Percentiles rank a stretch among this genome's conserved stretches.
Evolutionary conservation across 2,888 invertebrate genomes (phyloP).

Genomic region (Oscheius onirici): DNA sequence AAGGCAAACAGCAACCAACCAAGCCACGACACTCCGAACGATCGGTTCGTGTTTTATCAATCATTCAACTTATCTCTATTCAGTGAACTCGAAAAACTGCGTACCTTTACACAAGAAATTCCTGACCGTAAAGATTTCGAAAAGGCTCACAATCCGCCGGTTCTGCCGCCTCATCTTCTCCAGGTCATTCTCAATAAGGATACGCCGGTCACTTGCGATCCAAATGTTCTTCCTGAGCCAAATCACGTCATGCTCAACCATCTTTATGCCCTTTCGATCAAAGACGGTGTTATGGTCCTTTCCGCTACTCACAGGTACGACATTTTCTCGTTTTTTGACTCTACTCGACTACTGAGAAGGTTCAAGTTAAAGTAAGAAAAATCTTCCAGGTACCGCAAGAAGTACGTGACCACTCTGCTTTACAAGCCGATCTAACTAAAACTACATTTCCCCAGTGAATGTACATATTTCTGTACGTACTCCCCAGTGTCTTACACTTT

Average conservation of each 20-base stretch:
- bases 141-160: constrained; percentile 91
- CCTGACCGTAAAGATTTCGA: constrained; percentile 92
- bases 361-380: background rate
- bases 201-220: constrained; percentile 96
- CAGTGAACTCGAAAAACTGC: constrained; percentile 68
- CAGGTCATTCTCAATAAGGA: constrained; percentile 99
- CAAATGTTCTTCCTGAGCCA: constrained; percentile 97
- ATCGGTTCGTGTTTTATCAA: constrained; percentile 42
- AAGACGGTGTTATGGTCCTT: constrained; percentile 99
- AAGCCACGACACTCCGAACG: constrained; percentile 70
- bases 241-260: constrained; percentile 99
- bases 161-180: constrained; percentile 93
- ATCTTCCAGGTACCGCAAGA: constrained; percentile 84
- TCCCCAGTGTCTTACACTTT: background rate
- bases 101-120: constrained; percentile 77
- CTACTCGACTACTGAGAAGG: too few species aligned
- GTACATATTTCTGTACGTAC: background rate
- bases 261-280: constrained; percentile 97
- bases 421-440: constrained; percentile 95
- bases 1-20: constrained; percentile 44
- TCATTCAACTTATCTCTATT: constrained; percentile 13
- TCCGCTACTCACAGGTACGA: constrained; percentile 91
- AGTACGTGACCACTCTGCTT: constrained; percentile 96
- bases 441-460: background rate
- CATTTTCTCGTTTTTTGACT: background rate